Evolutionary conservation across 1,140 invertebrate genomes (phyloP).

Genomic region (Tetramorium simillimum): DNA sequence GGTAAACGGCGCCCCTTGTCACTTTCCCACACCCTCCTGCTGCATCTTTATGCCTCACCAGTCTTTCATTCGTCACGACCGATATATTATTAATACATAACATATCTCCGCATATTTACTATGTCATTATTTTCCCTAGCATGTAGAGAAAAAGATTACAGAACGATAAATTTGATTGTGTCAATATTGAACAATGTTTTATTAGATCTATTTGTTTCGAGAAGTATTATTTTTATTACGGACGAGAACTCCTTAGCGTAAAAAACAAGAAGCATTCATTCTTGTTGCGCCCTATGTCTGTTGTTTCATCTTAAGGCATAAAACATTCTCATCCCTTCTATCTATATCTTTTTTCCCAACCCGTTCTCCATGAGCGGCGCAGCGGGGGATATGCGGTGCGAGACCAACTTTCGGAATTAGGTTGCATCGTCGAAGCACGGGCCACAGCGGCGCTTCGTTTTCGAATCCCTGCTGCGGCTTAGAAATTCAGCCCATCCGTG

Average conservation of each 20-base stretch:
- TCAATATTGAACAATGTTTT: background rate
- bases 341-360: background rate
- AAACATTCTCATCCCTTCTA: background rate
- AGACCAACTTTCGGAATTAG: slow-evolving; percentile 62
- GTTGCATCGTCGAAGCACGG: slow-evolving; percentile 53
- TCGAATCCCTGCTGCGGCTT: slow-evolving; percentile 63
- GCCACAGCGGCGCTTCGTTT: slow-evolving; percentile 64
- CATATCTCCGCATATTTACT: background rate
- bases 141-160: background rate
- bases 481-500: slow-evolving; percentile 56
- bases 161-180: too few species aligned
- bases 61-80: background rate
- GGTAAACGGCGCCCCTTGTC: slow-evolving; percentile 41
- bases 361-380: slow-evolving; percentile 16
- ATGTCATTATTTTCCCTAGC: background rate
- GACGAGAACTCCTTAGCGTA: background rate
- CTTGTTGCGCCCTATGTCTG: background rate
- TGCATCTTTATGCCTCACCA: background rate
- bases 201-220: background rate
- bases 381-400: slow-evolving; percentile 16
- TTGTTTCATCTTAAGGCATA: background rate
- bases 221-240: background rate
- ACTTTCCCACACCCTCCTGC: background rate
- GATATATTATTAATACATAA: background rate
- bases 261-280: background rate